Base-by-base conservation (phyloP, 2,888 invertebrate genomes). In the Melanophora roralis region DNA sequence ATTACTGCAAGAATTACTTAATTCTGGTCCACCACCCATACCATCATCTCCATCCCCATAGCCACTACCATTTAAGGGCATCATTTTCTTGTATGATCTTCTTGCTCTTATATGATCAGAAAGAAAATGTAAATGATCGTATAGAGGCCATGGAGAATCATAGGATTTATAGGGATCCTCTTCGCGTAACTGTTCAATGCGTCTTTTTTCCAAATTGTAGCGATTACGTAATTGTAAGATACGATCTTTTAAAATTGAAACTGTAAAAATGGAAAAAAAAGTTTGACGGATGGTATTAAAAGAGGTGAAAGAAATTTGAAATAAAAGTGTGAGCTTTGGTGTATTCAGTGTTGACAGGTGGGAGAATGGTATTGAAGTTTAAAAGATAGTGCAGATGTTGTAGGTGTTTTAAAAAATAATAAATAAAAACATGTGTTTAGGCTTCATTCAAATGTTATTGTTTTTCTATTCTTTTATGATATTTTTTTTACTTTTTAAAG, bases 161-260 rank as follows among this genome's bases (percentile, higher is more conserved):
- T 84, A 81, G 3, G 75, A 71, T 62, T 85, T 84, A n/a, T 82
- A 82, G 1, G 87, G 86, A 83, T 86, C 84, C 43, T 85, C 85
- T 23, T 85, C 83, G 1, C 85, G 81, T 36, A 87, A 65, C 40
- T 86, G 87, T 65, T 90, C 90, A n/a, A 90, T 79, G 4, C 90
- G 89, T 11, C 90, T 85, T 75, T 90, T 90, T 77, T 90, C 90
- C 34, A 90, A 86, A 83, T 90, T 90, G 47, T 90, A 90, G 9
- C 90, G 90, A 85, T 90, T 90, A 34, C 90, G 85, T n/a, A 90
- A 81, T 55, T 90, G 90, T 8, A 89, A 85, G 88, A 90, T 90
- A 1, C 90, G 90, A 82, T 90, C 90, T 74, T 89, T 89, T 12
- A 90, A 82, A 32, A 89, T 85, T 12, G 87, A 86, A 51, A 88